Conservation (phyloP, 2,888 invertebrate species). For the Dryobotodes eremita region DNA sequence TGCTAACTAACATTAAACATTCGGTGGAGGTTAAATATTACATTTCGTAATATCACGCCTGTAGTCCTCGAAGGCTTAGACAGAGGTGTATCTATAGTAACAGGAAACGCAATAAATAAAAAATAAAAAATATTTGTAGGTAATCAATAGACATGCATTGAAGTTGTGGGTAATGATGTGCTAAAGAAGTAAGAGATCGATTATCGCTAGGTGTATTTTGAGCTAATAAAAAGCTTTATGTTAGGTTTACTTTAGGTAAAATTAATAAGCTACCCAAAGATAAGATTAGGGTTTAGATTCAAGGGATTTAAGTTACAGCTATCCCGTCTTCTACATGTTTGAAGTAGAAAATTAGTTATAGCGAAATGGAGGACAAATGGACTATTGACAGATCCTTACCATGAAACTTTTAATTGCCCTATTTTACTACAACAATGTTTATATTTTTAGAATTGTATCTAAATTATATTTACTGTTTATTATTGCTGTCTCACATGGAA, state of each 20-base stretch:
- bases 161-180: background rate
- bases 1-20: background rate
- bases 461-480: slow-evolving; percentile 73
- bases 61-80: no score
- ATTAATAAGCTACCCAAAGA: background rate
- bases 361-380: background rate
- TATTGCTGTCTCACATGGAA: slow-evolving; percentile 75
- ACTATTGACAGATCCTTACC: no score
- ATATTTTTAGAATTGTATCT: slow-evolving; percentile 17
- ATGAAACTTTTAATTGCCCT: background rate
- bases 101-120: background rate
- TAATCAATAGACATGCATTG: no score
- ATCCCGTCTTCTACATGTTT: no score
- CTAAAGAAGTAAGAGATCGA: background rate
- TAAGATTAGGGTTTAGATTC: background rate
- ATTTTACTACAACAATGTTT: background rate
- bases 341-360: background rate
- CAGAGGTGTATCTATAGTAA: no score
- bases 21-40: background rate
- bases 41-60: no score
- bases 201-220: background rate
- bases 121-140: no score
- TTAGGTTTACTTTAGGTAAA: background rate
- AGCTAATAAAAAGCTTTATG: background rate
- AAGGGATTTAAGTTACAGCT: background rate